Evolutionary conservation across 2,113 vertebrate species (phyloP).

Genomic region (Psilopogon haemacephalus): DNA sequence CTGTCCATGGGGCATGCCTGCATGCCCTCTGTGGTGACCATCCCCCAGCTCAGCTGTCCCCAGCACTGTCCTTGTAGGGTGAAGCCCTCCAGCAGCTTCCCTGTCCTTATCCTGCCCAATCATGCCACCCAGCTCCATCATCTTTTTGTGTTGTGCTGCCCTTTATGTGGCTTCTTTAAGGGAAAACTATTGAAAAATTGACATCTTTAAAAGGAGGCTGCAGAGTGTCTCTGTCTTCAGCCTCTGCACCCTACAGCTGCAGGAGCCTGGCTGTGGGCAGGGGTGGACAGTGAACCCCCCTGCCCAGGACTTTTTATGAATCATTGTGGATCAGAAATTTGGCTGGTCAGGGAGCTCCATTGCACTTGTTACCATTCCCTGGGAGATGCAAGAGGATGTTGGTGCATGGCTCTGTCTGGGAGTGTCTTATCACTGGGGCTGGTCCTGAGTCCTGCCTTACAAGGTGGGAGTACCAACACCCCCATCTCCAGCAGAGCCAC

Average conservation of each 20-base stretch:
- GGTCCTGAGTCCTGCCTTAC: not conserved
- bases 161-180: constrained; percentile 63
- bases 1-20: fast-evolving
- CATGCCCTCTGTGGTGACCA: not conserved
- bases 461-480: not conserved
- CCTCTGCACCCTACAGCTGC: not conserved
- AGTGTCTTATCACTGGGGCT: not conserved
- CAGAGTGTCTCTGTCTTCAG: not conserved
- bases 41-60: not conserved
- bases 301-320: not conserved
- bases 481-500: not conserved
- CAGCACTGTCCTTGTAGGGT: not conserved
- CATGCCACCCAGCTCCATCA: constrained; percentile 29
- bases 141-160: constrained; percentile 37
- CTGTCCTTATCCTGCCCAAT: not conserved
- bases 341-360: not conserved
- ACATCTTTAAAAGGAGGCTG: constrained; percentile 33
- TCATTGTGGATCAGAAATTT: not conserved
- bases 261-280: not conserved
- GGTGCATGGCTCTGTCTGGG: not conserved
- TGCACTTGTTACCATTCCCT: not conserved
- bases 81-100: constrained; percentile 53
- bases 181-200: constrained; percentile 29
- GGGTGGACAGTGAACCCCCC: not conserved
- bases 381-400: not conserved